phyloP scores from a whole-genome alignment of 2,888 invertebrate genomes.

The Eudasyphora cyanicolor region DNA sequence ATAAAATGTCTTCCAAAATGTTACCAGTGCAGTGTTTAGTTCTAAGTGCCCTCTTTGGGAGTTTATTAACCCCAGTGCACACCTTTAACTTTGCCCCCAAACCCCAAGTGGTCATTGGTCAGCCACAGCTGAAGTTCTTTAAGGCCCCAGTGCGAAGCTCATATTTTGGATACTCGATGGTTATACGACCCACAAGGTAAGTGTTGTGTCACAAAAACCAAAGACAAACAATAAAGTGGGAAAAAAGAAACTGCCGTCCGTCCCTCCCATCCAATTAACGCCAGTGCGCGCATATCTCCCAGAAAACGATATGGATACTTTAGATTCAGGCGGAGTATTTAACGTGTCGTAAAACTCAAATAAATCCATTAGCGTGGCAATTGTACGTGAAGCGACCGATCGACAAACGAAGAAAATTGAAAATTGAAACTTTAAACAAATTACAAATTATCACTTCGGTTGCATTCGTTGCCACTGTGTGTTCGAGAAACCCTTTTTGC shows the following conservation, averaged over 20 bases:
- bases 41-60: conserved; percentile 50
- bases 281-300: too few species aligned
- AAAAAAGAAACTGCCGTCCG: background rate
- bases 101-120: conserved; percentile 60
- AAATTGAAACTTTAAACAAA: conserved; percentile 25
- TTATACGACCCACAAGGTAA: conserved; percentile 64
- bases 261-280: background rate
- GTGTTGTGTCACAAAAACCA: conserved; percentile 42
- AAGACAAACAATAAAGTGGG: background rate
- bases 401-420: background rate
- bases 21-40: conserved; percentile 49
- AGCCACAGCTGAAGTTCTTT: conserved; percentile 58
- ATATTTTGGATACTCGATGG: conserved; percentile 64
- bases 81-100: conserved; percentile 63
- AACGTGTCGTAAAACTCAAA: conserved; percentile 28
- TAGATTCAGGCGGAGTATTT: conserved; percentile 9
- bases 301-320: too few species aligned
- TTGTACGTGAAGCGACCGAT: conserved; percentile 6
- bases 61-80: conserved; percentile 57
- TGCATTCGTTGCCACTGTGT: too few species aligned
- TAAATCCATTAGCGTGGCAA: conserved; percentile 22
- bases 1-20: conserved; percentile 54
- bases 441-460: conserved; percentile 30
- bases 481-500: too few species aligned
- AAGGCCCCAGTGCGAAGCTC: conserved; percentile 60